Conservation (phyloP, 1,140 invertebrate genomes). For the Melanaphis sacchari region DNA sequence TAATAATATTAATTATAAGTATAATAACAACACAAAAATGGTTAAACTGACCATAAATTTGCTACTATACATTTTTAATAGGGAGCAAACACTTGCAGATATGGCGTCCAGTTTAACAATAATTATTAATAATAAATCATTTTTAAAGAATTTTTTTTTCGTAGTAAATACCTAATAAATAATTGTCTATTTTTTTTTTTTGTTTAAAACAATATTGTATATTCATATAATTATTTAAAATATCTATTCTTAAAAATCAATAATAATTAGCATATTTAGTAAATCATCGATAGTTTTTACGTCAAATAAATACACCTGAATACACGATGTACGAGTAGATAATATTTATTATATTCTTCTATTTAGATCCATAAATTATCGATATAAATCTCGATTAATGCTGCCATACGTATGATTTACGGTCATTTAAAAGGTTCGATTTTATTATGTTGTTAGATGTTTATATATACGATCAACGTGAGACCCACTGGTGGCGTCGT, state of each 20-base stretch:
- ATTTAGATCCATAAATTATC: neutral
- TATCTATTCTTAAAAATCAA: neutral
- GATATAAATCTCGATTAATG: neutral
- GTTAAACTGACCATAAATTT: neutral
- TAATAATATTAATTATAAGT: no score
- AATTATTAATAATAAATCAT: neutral
- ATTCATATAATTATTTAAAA: neutral
- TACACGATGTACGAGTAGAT: neutral
- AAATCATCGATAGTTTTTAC: neutral
- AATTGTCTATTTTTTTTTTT: no score
- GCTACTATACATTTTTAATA: neutral
- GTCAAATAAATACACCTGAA: neutral
- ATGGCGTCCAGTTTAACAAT: neutral
- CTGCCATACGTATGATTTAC: neutral
- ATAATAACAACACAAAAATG: neutral
- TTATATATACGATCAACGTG: conserved; percentile 25
- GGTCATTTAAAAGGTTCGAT: conserved; percentile 24
- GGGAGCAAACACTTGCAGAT: neutral
- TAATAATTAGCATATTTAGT: neutral
- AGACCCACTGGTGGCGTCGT: neutral
- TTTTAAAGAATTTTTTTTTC: neutral
- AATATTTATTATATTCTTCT: neutral
- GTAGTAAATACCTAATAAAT: neutral
- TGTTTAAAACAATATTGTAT: no score
- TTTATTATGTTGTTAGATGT: neutral